Evolutionary conservation across 2,888 invertebrate species (phyloP), one percentile per base, ranked within the genome.

Genomic region (Acheta domesticus): DNA sequence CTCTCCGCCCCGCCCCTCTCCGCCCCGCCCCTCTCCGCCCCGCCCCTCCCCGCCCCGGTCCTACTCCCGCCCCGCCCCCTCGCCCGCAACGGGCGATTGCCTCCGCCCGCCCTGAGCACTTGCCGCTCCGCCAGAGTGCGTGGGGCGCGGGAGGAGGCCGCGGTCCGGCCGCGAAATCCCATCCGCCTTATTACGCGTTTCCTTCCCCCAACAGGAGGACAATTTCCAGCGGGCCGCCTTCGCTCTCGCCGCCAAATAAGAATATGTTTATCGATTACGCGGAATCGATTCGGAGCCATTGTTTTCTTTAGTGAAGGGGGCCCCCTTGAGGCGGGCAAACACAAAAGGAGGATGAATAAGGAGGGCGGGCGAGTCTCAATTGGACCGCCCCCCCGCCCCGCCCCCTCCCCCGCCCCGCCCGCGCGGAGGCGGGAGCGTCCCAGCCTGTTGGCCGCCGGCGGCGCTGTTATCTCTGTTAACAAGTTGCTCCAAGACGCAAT

Each of bases 401-500:
- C 36, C 36, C 36, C 36, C 36, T 5, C 5, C 36, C 36, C 36
- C 36, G 36, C 36, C 36, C 36, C 36, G 36, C 36, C 8, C 36
- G 36, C 8, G 36, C 8, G 36, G 36, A 36, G 36, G 36, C 36
- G 36, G 36, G 36, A 36, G 36, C 36, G 36, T 8, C 36, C 36
- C 36, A 5, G 36, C 36, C 36, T 36, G 36, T 36, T 36, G 36
- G 36, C 62, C 62, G 16, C 62, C 16, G 62, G 62, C 62, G 62
- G 62, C 62, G 62, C 62, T 62, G 62, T 62, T 62, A 19, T 62
- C 62, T 62, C n/a, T 62, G 62, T 62, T 62, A 62, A 62, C 62
- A 62, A 62, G 62, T 62, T 62, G 16, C n/a, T 62, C 16, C 14
- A 62, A 62, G 62, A n/a, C 14, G 14, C 62, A 62, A 62, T 62